Evolutionary conservation across 2,797 vertebrate species (phyloP).

Genomic region (Meriones psammophilus): DNA sequence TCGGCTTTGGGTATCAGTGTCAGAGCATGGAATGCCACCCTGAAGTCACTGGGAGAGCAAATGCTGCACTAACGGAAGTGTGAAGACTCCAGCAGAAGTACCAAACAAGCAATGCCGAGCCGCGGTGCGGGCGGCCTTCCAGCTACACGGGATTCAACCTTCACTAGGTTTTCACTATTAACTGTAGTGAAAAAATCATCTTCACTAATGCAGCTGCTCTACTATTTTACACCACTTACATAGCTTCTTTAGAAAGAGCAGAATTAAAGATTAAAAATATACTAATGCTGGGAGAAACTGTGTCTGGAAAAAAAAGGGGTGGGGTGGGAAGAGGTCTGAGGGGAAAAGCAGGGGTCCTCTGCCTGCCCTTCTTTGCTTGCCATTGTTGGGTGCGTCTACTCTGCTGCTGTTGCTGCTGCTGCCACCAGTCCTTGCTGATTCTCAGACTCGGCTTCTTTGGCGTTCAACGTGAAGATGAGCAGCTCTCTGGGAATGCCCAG

Average conservation of each 20-base stretch:
- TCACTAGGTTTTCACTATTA: background rate
- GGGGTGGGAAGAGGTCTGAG: too few species aligned
- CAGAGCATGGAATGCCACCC: background rate
- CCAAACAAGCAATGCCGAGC: too few species aligned
- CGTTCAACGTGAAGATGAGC: too few species aligned
- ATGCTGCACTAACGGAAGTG: background rate
- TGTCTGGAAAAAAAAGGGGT: too few species aligned
- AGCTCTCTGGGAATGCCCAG: too few species aligned
- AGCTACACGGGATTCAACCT: background rate
- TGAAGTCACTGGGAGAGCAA: background rate
- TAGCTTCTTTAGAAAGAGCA: background rate
- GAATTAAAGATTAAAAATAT: background rate
- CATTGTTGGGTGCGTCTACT: too few species aligned
- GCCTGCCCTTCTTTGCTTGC: too few species aligned
- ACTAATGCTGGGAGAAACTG: too few species aligned
- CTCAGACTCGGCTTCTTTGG: too few species aligned
- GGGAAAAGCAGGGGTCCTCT: too few species aligned
- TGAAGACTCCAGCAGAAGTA: background rate
- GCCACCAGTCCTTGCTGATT: too few species aligned
- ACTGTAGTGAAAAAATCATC: conserved; percentile 2
- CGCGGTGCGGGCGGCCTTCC: background rate
- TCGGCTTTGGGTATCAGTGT: background rate
- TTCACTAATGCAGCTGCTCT: background rate
- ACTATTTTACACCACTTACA: background rate
- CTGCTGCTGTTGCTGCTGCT: too few species aligned